Percentiles rank a stretch among this genome's conserved stretches.
phyloP scores from a whole-genome alignment of 1,140 invertebrate genomes.

The Caerostris extrusa region DNA sequence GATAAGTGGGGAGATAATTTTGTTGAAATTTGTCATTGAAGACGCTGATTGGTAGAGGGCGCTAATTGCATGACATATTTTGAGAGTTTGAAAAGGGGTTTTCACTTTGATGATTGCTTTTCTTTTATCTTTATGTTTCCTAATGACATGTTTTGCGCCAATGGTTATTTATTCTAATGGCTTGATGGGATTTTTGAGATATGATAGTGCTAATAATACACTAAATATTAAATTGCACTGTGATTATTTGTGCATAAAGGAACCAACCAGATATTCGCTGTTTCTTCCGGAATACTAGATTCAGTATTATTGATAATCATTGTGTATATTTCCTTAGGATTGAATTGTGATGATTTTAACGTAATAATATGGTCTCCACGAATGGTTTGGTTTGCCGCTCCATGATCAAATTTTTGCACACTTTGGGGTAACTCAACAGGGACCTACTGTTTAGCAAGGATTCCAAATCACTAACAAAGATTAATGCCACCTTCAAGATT shows the following conservation, averaged over 20 bases:
- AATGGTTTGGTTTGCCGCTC: too few species aligned
- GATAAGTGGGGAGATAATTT: not conserved
- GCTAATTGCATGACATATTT: conserved; percentile 33
- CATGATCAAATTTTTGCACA: too few species aligned
- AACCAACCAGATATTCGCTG: not conserved
- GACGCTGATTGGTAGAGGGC: conserved; percentile 17
- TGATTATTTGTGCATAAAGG: not conserved
- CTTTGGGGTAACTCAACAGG: too few species aligned
- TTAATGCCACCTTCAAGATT: too few species aligned
- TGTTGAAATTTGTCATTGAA: conserved; percentile 13
- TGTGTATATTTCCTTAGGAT: too few species aligned
- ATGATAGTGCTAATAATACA: not conserved
- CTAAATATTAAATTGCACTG: not conserved
- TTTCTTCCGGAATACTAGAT: too few species aligned
- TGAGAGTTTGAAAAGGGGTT: conserved; percentile 10
- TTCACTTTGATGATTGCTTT: not conserved
- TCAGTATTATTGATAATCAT: too few species aligned
- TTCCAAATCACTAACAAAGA: too few species aligned
- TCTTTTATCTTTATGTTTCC: too few species aligned
- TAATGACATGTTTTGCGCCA: not conserved
- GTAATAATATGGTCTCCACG: too few species aligned
- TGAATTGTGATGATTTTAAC: too few species aligned
- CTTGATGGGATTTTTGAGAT: not conserved
- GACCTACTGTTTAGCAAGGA: too few species aligned
- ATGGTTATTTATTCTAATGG: conserved; percentile 26